Evolutionary conservation across 2,113 vertebrate species (phyloP).

Genomic region (Burhinus bistriatus): DNA sequence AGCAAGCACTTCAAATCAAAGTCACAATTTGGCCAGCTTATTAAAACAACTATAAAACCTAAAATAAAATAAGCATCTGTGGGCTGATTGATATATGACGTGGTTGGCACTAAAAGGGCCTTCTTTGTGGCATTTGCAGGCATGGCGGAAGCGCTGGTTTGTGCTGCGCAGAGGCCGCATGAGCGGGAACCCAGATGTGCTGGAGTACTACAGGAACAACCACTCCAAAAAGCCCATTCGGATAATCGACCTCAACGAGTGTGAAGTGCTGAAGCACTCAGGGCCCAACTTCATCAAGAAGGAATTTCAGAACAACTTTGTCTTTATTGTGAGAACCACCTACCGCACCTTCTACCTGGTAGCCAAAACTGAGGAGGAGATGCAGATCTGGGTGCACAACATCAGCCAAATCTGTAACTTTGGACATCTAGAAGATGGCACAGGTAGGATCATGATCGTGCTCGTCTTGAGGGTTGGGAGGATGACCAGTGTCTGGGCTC

Average conservation of each 20-base stretch:
- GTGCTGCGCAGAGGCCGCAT: conserved; percentile 92
- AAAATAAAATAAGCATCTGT: not conserved
- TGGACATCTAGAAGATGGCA: conserved; percentile 78
- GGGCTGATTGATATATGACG: not conserved
- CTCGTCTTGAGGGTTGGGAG: not conserved
- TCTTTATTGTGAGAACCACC: conserved; percentile 91
- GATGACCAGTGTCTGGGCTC: not conserved
- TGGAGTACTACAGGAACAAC: conserved; percentile 94
- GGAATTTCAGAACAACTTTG: conserved; percentile 89
- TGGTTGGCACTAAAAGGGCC: not conserved
- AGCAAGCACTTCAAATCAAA: not conserved
- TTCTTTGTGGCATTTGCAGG: conserved; percentile 67
- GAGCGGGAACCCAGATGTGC: conserved; percentile 91
- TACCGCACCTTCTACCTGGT: conserved; percentile 93
- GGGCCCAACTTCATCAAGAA: conserved; percentile 84
- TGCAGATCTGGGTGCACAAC: conserved; percentile 91
- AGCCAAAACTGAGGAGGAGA: conserved; percentile 95
- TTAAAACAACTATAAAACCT: not conserved
- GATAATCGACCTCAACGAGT: conserved; percentile 91
- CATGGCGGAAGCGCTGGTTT: conserved; percentile 97
- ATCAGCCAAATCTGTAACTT: conserved; percentile 95
- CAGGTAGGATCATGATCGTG: conserved; percentile 73
- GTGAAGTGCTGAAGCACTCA: conserved; percentile 84
- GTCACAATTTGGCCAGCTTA: not conserved
- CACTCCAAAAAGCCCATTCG: conserved; percentile 91